Evolutionary conservation across 2,113 vertebrate species (phyloP).

Genomic region (Pterophyllum scalare): DNA sequence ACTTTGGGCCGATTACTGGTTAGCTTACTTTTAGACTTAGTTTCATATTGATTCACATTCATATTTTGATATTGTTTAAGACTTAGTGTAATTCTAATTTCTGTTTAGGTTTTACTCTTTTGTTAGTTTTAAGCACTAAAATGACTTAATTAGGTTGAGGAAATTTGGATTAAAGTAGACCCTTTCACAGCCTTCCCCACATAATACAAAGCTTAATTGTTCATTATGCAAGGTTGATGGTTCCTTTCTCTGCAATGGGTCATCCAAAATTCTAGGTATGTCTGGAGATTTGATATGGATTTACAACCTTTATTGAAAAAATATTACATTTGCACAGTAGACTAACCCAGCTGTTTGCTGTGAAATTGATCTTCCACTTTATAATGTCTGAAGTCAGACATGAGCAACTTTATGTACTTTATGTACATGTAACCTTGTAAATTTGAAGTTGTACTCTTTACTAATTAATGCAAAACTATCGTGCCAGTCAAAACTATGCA

Average conservation of each 20-base stretch:
- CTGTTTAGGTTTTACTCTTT: no score
- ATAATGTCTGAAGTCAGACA: not conserved
- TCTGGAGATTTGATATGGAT: not conserved
- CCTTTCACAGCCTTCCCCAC: not conserved
- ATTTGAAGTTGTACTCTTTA: not conserved
- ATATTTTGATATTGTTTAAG: not conserved
- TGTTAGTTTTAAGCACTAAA: not conserved
- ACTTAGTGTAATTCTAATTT: not conserved
- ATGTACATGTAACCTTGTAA: not conserved
- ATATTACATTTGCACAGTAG: not conserved
- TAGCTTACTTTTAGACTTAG: not conserved
- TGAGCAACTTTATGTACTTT: conserved; percentile 25
- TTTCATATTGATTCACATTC: not conserved
- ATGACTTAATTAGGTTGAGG: not conserved
- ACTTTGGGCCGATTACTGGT: not conserved
- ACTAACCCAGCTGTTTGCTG: not conserved
- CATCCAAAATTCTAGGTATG: not conserved
- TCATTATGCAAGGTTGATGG: not conserved
- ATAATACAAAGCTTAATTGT: not conserved
- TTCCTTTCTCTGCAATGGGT: not conserved
- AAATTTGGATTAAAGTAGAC: no score
- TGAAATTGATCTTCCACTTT: not conserved
- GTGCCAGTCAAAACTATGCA: not conserved
- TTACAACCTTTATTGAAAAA: not conserved
- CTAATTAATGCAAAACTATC: not conserved